Base-by-base conservation (phyloP, 2,888 invertebrate genomes). In the Dynastes maya region DNA sequence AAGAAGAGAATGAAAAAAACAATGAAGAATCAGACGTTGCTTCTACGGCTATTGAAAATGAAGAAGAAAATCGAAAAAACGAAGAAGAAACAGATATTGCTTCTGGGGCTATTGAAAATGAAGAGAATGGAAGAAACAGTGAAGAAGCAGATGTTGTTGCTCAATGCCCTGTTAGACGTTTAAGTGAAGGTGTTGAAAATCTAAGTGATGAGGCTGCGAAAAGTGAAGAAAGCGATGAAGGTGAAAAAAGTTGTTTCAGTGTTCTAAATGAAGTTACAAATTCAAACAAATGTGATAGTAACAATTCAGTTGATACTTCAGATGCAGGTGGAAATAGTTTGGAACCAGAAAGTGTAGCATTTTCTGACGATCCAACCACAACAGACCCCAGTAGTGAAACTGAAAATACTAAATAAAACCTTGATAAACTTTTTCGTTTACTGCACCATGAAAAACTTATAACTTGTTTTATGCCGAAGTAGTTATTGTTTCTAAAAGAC, bases 221-320 rank as follows among this genome's bases (percentile, higher is more conserved):
- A 13, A 63, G 6, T 29, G 63, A 29, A 63, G 29, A 63, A 8
- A 63, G 2, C 22, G 8, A 61, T 63, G 29, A 13, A 63, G 32
- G 9, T 29, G 63, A 63, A 63, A 13, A 63, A 63, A 29, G 1
- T 2, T 9, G 2, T 32, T 1, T 29, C 27, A 13, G 13, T 63
- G 63, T 32, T 1, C 27, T 63, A 63, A 32, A 32, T 32, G 32
- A 63, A 63, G 9, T 32, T 13, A 63, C 29, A 13, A 32, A 63
- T 32, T 63, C 63, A 63, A 32, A 32, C 32, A 32, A 27, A 13
- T 63, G 63, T 63, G 63, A 63, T 63, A 63, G 13, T 63, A 61
- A 11, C 11, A 63, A 55, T 55, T 16, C 55, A n/a, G 55, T 55
- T 55, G 16, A 22, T 55, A 2, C 16, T 55, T 9, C 55, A 22